phyloP scores from a whole-genome alignment of 1,140 invertebrate species.

The Potamilus streckersoni region DNA sequence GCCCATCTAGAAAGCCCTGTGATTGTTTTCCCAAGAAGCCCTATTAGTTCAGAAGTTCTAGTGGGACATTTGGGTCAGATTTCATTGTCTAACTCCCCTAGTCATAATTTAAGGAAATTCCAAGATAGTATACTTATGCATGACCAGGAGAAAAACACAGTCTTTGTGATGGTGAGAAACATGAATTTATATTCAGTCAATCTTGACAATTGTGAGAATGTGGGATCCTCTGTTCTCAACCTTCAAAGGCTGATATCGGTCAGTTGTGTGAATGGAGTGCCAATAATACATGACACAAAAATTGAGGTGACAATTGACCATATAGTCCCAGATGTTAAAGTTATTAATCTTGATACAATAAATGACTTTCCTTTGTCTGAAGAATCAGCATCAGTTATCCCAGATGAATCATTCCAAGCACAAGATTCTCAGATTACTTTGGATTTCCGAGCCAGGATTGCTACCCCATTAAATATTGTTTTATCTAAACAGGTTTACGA shows the following conservation, averaged over 20 bases:
- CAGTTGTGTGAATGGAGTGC: constrained; percentile 38
- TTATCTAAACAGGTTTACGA: constrained; percentile 88
- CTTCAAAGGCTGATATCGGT: too few relatives aligned
- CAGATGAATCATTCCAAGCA: constrained; percentile 2
- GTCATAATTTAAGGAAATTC: constrained; percentile 17
- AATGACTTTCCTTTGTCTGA: constrained; percentile 5
- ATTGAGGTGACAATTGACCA: constrained; percentile 74
- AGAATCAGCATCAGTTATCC: constrained; percentile 13
- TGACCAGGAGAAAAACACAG: constrained; percentile 28
- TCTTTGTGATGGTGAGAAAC: constrained; percentile 79
- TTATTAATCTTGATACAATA: background rate
- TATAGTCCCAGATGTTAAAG: constrained; percentile 9
- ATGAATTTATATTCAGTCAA: constrained; percentile 90
- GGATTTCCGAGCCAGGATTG: constrained; percentile 82
- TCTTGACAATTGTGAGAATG: constrained; percentile 63
- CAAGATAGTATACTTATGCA: constrained; percentile 13
- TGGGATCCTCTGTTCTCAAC: too few relatives aligned
- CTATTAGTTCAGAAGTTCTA: constrained; percentile 84
- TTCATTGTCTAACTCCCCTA: constrained; percentile 70
- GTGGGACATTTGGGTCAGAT: constrained; percentile 95
- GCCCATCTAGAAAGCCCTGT: constrained; percentile 90
- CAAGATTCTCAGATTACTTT: constrained; percentile 37
- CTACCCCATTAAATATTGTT: constrained; percentile 86
- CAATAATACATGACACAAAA: constrained; percentile 78
- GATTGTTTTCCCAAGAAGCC: constrained; percentile 83